Base-by-base conservation (phyloP, 2,113 vertebrate species). In the Gracilinanus agilis region DNA sequence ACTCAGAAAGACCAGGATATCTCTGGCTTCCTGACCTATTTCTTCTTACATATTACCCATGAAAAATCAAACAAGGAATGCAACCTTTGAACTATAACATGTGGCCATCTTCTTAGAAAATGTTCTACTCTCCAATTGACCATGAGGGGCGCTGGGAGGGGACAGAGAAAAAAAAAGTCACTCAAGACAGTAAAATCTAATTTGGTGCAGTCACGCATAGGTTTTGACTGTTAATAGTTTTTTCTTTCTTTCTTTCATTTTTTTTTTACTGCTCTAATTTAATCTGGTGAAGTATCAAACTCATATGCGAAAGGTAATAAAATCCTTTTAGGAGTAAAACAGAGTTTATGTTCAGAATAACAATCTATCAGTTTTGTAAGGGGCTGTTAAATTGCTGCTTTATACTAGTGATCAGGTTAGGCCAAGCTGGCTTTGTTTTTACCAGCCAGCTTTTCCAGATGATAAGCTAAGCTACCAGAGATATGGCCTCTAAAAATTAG, bases 341-440 rank as follows among this genome's bases (percentile, higher is more conserved):
- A 61, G 96, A 98, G 96, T 97, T 98, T 98, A 98, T 97, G 97
- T 96, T 98, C 96, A 98, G 97, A 98, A 98, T 97, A 98, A 96
- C 96, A 98, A 97, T 97, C 96, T 98, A 90, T 97, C 91, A 23
- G 34, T 97, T 98, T 97, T 97, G 95, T 92, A 96, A 97, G 95
- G 58, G 96, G 93, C 92, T 97, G 29, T 96, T 97, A 96, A 97
- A 96, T 95, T 96, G 53, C 95, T 91, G 44, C 90, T 96, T 56
- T 97, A 94, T 89, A 25, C 55, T 19, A 3, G 67, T 91, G 96
- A 90, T 94, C 88, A 89, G 96, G 94, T 58, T 88, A 96, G 95
- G 89, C 23, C 44, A 97, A 56, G 25, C 90, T 91, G n/a, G 53
- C 40, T 94, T 89, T 95, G 56, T 92, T 96, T 83, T 91, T 91